Evolutionary conservation across 2,113 vertebrate genomes (phyloP).

Genomic region (Octodon degus): DNA sequence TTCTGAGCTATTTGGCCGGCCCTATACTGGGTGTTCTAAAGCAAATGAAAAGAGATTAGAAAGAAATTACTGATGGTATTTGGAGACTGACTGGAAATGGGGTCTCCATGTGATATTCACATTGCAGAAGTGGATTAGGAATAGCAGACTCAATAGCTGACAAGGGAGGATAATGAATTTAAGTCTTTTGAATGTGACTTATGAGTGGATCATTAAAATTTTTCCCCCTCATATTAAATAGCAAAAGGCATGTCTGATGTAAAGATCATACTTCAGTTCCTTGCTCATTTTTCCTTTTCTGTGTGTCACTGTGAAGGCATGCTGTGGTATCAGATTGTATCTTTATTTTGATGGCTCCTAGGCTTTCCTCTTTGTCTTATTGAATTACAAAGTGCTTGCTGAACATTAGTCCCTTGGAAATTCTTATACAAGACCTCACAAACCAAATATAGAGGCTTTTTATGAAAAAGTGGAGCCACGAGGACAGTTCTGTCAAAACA

Average conservation of each 20-base stretch:
- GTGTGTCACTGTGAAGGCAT: neutral
- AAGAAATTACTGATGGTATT: neutral
- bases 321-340: neutral
- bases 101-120: neutral
- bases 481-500: neutral
- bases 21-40: neutral
- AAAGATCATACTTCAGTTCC: neutral
- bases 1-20: too few species aligned
- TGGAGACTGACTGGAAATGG: neutral
- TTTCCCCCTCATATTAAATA: neutral
- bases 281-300: neutral
- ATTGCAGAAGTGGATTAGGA: neutral
- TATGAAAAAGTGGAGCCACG: neutral
- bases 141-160: neutral
- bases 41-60: neutral
- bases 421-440: slow-evolving; percentile 10
- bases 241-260: neutral
- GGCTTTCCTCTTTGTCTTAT: neutral
- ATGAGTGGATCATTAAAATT: neutral
- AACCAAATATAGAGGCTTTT: neutral
- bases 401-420: neutral
- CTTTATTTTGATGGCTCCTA: neutral
- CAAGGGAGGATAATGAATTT: neutral
- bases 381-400: neutral
- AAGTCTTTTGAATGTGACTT: neutral